Conservation (phyloP, 2,888 invertebrate genomes). For the Endomychus coccineus region DNA sequence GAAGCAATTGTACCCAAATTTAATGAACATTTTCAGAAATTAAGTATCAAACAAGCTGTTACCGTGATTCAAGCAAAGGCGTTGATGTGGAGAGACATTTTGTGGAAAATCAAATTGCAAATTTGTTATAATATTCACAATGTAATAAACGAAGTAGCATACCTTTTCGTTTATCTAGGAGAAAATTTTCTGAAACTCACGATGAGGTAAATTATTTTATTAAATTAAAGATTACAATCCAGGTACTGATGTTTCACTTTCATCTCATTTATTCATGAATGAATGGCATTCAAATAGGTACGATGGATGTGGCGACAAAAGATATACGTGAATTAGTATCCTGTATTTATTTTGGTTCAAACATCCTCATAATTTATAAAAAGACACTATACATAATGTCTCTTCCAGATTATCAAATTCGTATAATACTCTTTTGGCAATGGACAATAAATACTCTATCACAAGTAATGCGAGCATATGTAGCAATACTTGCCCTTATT, state of each 20-base stretch:
- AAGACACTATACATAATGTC: too few species aligned
- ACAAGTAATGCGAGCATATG: conserved; percentile 55
- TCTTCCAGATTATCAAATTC: conserved; percentile 45
- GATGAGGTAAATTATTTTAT: conserved; percentile 53
- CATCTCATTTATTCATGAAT: too few species aligned
- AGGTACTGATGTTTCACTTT: too few species aligned
- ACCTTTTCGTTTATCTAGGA: conserved; percentile 52
- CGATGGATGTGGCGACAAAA: too few species aligned
- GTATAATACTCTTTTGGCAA: conserved; percentile 54
- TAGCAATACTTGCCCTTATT: conserved; percentile 68
- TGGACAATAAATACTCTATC: conserved; percentile 52
- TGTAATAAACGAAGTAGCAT: conserved; percentile 50
- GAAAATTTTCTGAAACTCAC: conserved; percentile 51
- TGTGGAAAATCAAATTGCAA: conserved; percentile 51
- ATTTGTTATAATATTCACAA: conserved; percentile 50
- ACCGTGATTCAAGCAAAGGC: conserved; percentile 37
- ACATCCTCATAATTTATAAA: too few species aligned
- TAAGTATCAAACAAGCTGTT: conserved; percentile 44
- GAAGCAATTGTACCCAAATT: conserved; percentile 49
- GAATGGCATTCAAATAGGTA: too few species aligned
- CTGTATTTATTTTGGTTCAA: too few species aligned
- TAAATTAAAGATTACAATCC: too few species aligned
- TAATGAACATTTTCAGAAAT: conserved; percentile 48
- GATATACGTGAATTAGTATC: too few species aligned
- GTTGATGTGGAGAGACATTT: conserved; percentile 47